A percentile compares a stretch with the other conserved stretches of the same genome.
These are phyloP conservation scores for Pachycephala philippinensis DNA, from an alignment of 2,113 vertebrate species.

Conservation along the genomic window DNA sequence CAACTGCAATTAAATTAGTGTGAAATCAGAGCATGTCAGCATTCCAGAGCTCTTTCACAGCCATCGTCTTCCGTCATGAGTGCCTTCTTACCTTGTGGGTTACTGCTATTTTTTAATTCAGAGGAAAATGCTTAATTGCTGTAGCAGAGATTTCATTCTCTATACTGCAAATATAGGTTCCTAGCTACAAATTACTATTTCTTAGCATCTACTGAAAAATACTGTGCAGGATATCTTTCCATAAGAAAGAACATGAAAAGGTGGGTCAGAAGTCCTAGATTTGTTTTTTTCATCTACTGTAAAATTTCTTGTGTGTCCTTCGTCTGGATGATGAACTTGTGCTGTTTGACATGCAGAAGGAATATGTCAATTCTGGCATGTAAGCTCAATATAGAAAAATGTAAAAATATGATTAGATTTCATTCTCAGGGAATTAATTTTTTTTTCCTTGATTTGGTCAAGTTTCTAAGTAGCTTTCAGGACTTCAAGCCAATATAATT, in stretches of 20 bases:
- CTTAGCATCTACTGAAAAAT: neutral
- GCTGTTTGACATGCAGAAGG: neutral
- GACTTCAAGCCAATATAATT: neutral
- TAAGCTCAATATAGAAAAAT: neutral
- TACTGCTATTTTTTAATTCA: neutral
- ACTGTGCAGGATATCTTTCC: neutral
- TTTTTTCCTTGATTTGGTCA: neutral
- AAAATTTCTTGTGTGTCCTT: neutral
- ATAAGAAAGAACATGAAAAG: neutral
- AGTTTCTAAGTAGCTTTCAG: neutral
- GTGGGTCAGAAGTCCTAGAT: neutral
- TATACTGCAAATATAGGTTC: neutral
- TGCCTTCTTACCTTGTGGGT: neutral
- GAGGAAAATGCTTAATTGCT: neutral
- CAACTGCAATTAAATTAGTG: neutral
- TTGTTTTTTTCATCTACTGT: neutral
- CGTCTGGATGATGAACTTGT: neutral
- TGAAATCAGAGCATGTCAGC: neutral
- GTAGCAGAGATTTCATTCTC: neutral
- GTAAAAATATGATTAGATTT: neutral
- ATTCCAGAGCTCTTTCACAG: neutral
- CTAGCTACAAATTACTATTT: neutral
- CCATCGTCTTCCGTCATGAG: neutral
- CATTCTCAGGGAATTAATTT: neutral
- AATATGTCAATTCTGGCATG: neutral